Base-by-base conservation (phyloP, 2,797 vertebrate genomes). In the Crossoptilon crossoptilon region DNA sequence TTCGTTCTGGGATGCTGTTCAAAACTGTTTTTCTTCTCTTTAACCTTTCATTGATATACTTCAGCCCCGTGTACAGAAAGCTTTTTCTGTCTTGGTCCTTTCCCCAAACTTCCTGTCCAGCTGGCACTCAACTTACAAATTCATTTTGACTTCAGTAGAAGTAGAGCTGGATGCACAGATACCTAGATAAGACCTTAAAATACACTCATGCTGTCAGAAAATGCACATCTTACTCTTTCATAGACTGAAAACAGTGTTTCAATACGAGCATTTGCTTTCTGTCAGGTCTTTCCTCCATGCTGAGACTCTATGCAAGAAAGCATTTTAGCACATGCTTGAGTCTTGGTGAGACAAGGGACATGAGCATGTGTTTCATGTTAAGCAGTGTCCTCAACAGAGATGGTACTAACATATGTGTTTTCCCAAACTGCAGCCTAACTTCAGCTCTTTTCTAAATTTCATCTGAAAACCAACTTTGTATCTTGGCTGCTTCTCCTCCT, bases 1-100 rank as follows among this genome's bases (percentile, higher is more conserved):
- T 90, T 93, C 44, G 0, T 81, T 91, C 91, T 95, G 93, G 90
- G 88, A 94, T 71, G 44, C 55, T 74, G 82, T 92, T 96, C 92
- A 94, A 95, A 86, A 84, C n/a, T 33, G 27, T 82, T 74, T 90
- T 74, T n/a, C 43, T 94, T 86, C 6, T 14, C 11, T 84, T 90
- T 88, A 90, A 82, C 46, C 49, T 95, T 88, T 85, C 63, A 81
- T 86, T 88, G 71, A 85, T 80, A 49, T 43, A 88, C 83, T 85
- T 93, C 83, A 92, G 55, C 16, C 53, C 35, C 55, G 43, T 73
- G 76, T 74, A 56, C 35, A 55, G 43, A 89, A 87, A 77, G 26
- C 10, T 27, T 66, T 81, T 63, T 90, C 51, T 58, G 29, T 73
- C 18, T 79, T 55, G 62, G 55, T 4, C 44, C 10, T 67, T 91